These are phyloP conservation scores for Pycnonotus jocosus DNA, from an alignment of 2,113 vertebrate genomes.

Conservation along the genomic window DNA sequence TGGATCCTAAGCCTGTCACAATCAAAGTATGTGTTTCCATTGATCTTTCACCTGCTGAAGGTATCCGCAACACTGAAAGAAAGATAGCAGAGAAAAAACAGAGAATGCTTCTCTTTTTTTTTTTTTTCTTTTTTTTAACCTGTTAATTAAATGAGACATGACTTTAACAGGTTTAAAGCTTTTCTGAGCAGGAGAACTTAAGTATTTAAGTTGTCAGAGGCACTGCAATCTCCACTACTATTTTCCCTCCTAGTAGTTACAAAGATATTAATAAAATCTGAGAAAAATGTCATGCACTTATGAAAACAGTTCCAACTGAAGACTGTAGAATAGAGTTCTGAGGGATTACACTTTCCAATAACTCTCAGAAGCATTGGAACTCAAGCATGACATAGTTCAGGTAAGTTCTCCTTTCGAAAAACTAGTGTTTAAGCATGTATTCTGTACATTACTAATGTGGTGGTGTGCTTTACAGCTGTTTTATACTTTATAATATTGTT, in stretches of 20 bases:
- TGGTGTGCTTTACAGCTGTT: too few species aligned
- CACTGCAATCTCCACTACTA: slow-evolving; percentile 3
- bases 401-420: not conserved
- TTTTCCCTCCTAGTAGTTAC: not conserved
- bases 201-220: not conserved
- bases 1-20: not conserved
- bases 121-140: not conserved
- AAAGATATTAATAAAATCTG: slow-evolving; percentile 21
- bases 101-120: not conserved
- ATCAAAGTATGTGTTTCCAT: not conserved
- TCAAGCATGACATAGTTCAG: not conserved
- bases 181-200: not conserved
- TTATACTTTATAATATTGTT: too few species aligned
- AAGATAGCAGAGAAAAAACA: not conserved
- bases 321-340: not conserved
- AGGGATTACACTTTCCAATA: not conserved
- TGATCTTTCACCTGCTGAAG: not conserved
- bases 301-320: not conserved
- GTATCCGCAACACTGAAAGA: not conserved
- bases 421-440: not conserved
- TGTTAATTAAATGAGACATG: not conserved
- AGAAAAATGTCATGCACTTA: not conserved
- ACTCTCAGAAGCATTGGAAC: not conserved
- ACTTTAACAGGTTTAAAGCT: not conserved
- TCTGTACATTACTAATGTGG: not conserved